phyloP scores from a whole-genome alignment of 2,888 invertebrate genomes.

The Thecophora atra region DNA sequence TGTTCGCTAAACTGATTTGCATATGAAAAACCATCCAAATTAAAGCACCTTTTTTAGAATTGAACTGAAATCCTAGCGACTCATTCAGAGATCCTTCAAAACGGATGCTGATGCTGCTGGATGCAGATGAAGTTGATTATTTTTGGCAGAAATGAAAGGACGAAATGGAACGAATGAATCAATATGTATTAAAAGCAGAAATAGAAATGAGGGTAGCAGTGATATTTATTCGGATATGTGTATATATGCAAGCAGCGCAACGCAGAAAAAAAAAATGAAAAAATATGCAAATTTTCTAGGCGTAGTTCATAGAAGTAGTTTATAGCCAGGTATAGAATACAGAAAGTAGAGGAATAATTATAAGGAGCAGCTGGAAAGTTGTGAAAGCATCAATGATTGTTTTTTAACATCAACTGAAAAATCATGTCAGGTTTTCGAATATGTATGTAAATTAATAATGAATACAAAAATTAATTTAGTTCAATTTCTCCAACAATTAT shows the following conservation, averaged over 20 bases:
- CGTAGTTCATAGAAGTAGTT: background rate
- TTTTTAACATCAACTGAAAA: no score
- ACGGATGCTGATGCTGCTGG: background rate
- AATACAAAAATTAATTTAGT: no score
- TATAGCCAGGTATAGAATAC: background rate
- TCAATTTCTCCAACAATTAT: no score
- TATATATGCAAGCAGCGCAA: no score
- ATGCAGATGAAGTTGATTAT: conserved; percentile 25
- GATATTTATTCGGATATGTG: no score
- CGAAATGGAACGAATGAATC: background rate
- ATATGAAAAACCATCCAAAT: conserved; percentile 46
- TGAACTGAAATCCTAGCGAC: background rate
- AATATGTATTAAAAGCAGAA: background rate
- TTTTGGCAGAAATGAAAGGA: conserved; percentile 12
- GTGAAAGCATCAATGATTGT: no score
- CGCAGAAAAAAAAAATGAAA: background rate
- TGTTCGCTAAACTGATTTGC: conserved; percentile 44
- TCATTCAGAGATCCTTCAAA: background rate
- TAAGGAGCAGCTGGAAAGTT: no score
- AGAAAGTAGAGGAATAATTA: background rate
- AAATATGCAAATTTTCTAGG: conserved; percentile 26
- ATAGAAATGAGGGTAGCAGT: background rate
- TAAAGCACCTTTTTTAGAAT: conserved; percentile 39
- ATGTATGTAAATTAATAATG: no score
- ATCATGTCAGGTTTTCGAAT: no score